Evolutionary conservation across 2,888 invertebrate genomes (phyloP).

Genomic region (Gonocerus acuteangulatus): DNA sequence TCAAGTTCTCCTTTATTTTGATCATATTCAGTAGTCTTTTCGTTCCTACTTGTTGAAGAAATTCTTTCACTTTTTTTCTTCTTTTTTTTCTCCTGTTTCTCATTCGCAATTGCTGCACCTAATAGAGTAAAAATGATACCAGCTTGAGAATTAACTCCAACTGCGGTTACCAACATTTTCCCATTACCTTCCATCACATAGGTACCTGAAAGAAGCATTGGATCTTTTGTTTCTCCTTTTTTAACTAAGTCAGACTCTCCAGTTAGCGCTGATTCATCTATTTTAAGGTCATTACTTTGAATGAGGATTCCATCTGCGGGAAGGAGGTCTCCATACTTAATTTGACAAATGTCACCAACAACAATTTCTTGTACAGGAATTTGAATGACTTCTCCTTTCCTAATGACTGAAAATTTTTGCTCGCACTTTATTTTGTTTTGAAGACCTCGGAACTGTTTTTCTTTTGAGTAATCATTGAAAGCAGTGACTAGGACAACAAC

Average conservation of each 20-base stretch:
- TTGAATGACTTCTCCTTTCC: conserved; percentile 84
- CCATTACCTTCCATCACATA: conserved; percentile 99
- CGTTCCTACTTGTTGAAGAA: not conserved
- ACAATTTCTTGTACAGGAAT: conserved; percentile 94
- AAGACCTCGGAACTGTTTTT: conserved; percentile 96
- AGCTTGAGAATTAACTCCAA: conserved; percentile 96
- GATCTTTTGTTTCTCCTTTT: conserved; percentile 87
- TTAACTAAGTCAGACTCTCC: conserved; percentile 99
- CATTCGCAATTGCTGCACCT: conserved; percentile 91
- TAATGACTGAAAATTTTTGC: conserved; percentile 95
- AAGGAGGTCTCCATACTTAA: conserved; percentile 93
- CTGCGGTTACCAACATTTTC: conserved; percentile 96
- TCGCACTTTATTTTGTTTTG: conserved; percentile 97
- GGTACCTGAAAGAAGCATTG: conserved; percentile 95
- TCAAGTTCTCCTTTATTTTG: conserved; percentile 47
- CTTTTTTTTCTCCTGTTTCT: conserved; percentile 28
- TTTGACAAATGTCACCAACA: conserved; percentile 96
- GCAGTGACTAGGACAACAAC: conserved; percentile 99
- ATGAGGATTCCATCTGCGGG: conserved; percentile 96
- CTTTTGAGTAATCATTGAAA: conserved; percentile 99
- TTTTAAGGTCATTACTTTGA: conserved; percentile 97
- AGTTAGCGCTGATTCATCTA: conserved; percentile 97
- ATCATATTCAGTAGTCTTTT: conserved; percentile 46
- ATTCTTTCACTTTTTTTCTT: not conserved
- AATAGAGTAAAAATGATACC: conserved; percentile 98